Evolutionary conservation across 2,888 invertebrate species (phyloP).

Genomic region (Agelastica alni): DNA sequence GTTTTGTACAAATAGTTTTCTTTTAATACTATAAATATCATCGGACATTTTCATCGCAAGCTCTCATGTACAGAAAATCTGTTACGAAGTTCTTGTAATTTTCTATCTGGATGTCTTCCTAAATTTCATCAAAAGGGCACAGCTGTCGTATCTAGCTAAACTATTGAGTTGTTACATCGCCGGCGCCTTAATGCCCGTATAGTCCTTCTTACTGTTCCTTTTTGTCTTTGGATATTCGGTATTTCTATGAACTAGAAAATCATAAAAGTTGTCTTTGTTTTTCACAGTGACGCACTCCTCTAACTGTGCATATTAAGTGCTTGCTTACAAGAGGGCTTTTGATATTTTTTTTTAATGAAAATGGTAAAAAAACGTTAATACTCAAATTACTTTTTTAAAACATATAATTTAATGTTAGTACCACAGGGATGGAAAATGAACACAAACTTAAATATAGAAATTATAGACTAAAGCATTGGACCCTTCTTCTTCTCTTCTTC

Average conservation of each 20-base stretch:
- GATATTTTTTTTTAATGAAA: too few relatives aligned
- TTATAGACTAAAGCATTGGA: too few relatives aligned
- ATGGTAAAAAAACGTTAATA: too few relatives aligned
- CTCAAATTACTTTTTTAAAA: too few relatives aligned
- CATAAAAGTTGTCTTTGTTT: background rate
- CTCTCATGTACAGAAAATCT: constrained; percentile 10
- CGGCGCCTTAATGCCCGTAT: constrained; percentile 19
- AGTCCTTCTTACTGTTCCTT: constrained; percentile 13
- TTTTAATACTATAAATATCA: too few relatives aligned
- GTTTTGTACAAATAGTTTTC: too few relatives aligned
- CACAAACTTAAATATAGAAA: too few relatives aligned
- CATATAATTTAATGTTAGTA: too few relatives aligned
- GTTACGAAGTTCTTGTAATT: constrained; percentile 13
- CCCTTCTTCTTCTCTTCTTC: too few relatives aligned
- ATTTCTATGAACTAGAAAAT: constrained; percentile 16
- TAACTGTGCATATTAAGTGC: background rate
- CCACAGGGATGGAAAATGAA: too few relatives aligned
- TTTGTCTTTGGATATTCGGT: constrained; percentile 14
- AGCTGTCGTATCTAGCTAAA: constrained; percentile 18
- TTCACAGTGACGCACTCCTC: background rate
- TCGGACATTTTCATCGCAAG: too few relatives aligned
- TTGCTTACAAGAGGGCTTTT: too few relatives aligned
- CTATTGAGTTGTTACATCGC: constrained; percentile 19
- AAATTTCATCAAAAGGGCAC: constrained; percentile 16
- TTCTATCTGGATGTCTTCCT: constrained; percentile 17